These are phyloP conservation scores for Bimastos eiseni DNA, from an alignment of 2,888 invertebrate species.

Conservation along the genomic window DNA sequence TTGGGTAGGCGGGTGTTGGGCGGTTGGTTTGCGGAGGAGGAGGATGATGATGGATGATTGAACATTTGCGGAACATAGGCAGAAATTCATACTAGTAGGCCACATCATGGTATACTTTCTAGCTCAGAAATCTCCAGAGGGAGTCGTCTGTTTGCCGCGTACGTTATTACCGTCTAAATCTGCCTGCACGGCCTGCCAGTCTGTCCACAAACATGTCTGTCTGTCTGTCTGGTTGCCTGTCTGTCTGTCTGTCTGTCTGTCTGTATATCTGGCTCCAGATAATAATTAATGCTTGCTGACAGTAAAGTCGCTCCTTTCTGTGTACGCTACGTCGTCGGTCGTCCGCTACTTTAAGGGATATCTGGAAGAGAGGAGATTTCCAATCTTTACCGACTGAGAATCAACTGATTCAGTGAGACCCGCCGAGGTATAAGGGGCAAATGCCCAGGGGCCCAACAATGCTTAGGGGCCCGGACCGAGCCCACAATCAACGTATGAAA, in stretches of 20 bases:
- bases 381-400: no score
- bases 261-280: not conserved
- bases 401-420: no score
- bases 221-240: no score
- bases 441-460: no score
- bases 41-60: not conserved
- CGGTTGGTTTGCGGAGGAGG: not conserved
- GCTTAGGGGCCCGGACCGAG: no score
- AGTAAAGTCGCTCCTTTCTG: not conserved
- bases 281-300: not conserved
- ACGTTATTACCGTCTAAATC: not conserved
- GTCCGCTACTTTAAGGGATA: not conserved
- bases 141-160: not conserved
- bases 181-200: not conserved
- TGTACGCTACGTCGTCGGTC: not conserved
- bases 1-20: not conserved
- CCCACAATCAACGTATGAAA: no score
- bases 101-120: not conserved
- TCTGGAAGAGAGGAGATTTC: not conserved
- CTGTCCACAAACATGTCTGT: no score
- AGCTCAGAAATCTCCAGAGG: not conserved
- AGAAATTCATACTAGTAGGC: not conserved
- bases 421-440: no score
- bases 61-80: not conserved
- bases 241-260: not conserved